Conservation (phyloP, 2,113 vertebrate genomes). For the Nerophis ophidion region DNA sequence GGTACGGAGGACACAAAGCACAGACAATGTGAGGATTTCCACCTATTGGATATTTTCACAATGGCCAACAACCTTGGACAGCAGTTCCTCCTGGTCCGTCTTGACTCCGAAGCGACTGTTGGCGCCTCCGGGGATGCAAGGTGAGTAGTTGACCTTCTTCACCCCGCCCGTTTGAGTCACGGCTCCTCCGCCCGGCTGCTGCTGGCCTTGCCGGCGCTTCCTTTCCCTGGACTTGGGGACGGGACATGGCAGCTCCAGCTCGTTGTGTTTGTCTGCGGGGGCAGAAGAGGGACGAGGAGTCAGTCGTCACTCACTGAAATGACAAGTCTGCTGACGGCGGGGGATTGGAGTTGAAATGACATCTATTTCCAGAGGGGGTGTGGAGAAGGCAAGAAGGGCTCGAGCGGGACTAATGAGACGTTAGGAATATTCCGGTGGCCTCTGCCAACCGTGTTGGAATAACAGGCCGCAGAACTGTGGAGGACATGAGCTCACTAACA, state of each 20-base stretch:
- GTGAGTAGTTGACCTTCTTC: slow-evolving; percentile 86
- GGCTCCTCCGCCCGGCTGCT: slow-evolving; percentile 79
- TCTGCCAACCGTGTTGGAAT: slow-evolving; percentile 2
- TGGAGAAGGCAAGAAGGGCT: neutral
- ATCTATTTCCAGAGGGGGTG: neutral
- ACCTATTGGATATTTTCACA: neutral
- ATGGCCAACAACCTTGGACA: slow-evolving; percentile 78
- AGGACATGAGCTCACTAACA: neutral
- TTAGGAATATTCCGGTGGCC: slow-evolving; percentile 4
- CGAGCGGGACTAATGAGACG: slow-evolving; percentile 1
- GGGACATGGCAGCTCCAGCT: slow-evolving; percentile 92
- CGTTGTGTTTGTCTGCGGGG: slow-evolving; percentile 94
- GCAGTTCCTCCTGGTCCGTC: slow-evolving; percentile 90
- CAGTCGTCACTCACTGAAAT: slow-evolving; percentile 7
- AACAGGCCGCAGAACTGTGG: slow-evolving; percentile 36
- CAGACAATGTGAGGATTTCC: slow-evolving; percentile 1
- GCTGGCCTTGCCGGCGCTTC: slow-evolving; percentile 84
- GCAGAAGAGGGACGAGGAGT: too few relatives aligned
- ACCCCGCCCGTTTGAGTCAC: slow-evolving; percentile 97
- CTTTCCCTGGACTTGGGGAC: slow-evolving; percentile 89
- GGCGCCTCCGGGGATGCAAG: slow-evolving; percentile 81
- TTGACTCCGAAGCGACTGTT: slow-evolving; percentile 90
- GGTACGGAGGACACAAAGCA: slow-evolving; percentile 4
- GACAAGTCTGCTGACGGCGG: neutral
- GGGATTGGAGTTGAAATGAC: neutral